phyloP scores from a whole-genome alignment of 2,797 vertebrate genomes.

The Pseudomugil tenellus region DNA sequence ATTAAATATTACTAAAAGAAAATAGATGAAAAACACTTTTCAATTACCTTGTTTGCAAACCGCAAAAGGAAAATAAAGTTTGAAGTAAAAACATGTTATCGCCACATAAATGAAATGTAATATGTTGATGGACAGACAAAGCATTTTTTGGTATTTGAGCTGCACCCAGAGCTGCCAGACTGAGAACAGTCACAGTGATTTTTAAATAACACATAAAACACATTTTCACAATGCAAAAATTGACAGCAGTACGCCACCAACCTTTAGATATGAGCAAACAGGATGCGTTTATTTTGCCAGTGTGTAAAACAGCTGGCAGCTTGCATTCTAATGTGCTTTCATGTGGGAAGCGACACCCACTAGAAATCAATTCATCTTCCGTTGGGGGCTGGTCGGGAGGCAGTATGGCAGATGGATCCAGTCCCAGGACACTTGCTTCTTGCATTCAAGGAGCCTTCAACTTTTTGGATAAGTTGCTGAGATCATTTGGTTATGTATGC shows the following conservation, averaged over 20 bases:
- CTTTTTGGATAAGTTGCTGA: background rate
- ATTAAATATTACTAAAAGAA: too few relatives aligned
- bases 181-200: background rate
- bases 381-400: background rate
- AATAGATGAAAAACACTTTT: too few relatives aligned
- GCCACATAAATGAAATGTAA: background rate
- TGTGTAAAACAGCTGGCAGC: background rate
- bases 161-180: too few relatives aligned
- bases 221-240: background rate
- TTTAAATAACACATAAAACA: background rate
- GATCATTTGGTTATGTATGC: background rate
- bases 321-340: background rate
- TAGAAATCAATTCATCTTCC: conserved; percentile 2
- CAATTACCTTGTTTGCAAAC: too few relatives aligned
- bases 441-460: background rate
- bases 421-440: background rate
- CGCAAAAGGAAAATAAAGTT: too few relatives aligned
- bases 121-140: background rate
- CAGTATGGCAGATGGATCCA: background rate
- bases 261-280: background rate
- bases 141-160: too few relatives aligned
- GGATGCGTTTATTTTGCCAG: background rate
- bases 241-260: background rate
- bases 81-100: too few relatives aligned
- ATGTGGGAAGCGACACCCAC: conserved; percentile 6